phyloP scores from a whole-genome alignment of 1,140 invertebrate species.

The Drosophila ananassae region DNA sequence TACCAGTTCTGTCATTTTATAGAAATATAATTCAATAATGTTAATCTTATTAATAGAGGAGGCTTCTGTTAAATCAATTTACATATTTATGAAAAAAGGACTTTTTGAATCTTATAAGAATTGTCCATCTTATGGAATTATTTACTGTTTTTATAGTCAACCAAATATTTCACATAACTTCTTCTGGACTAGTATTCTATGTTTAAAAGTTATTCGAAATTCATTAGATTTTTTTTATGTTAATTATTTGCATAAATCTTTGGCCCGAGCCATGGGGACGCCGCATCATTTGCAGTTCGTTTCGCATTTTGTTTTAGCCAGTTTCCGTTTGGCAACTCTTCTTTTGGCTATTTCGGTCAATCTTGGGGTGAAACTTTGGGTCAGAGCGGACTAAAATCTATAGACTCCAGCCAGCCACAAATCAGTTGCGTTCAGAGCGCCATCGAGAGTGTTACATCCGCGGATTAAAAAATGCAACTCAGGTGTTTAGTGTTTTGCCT shows the following conservation, averaged over 20 bases:
- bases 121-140: no score
- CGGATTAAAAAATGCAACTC: constrained; percentile 38
- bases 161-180: neutral
- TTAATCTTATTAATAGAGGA: no score
- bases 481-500: neutral
- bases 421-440: constrained; percentile 66
- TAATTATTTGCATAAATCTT: constrained; percentile 55
- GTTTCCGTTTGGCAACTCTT: constrained; percentile 55
- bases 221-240: neutral
- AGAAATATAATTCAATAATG: neutral
- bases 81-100: no score
- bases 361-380: constrained; percentile 63
- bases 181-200: neutral
- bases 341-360: constrained; percentile 53
- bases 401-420: constrained; percentile 16
- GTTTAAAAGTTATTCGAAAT: neutral
- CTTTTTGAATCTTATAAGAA: no score
- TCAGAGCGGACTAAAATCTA: constrained; percentile 54
- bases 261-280: constrained; percentile 27
- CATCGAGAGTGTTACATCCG: constrained; percentile 35
- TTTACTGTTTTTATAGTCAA: no score
- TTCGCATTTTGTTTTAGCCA: constrained; percentile 46
- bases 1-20: neutral
- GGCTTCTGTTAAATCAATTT: no score
- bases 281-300: constrained; percentile 30